Base-by-base conservation (phyloP, 1,140 invertebrate species). In the Wasmannia auropunctata region DNA sequence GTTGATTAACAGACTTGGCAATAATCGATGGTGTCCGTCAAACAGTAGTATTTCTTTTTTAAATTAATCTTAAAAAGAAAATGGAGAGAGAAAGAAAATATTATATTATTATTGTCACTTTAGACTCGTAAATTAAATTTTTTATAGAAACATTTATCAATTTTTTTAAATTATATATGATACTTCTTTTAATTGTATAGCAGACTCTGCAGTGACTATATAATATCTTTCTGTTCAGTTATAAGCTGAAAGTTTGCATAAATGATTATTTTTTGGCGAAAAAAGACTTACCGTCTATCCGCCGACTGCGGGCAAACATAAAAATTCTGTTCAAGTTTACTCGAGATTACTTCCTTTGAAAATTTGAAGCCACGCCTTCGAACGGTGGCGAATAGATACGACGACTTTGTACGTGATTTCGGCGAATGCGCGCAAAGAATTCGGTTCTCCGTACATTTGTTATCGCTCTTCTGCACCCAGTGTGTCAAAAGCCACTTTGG, bases 321-420 rank as follows among this genome's bases (percentile, higher is more conserved):
- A 58, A 51, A 58, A 81, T 81, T 81, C 51, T 28, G 19, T 31
- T 58, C 49, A 40, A 56, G 65, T 58, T 58, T 40, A 56, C 56
- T 40, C 65, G 37, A 54, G 49, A 43, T 56, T 60, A 77, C 58
- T 46, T 46, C 28, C 37, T 72, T 46, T 54, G 63, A 54, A 80
- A 81, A 81, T 69, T 81, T 58, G 19, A 56, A 56, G 65, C 49
- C 37, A 34, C 40, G 34, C 54, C 34, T 60, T 60, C 76, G 60
- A 56, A 37, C 31, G 22, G 46, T 10, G 31, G 43, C 43, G 60
- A 51, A 62, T 31, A 62, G 37, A 43, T 77, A 31, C 19, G 28
- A 80, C 43, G 40, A 19, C 43, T 28, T 69, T 69, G 62, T 80
- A 67, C 62, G 62, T 80, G 76, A 79, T 79, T 67, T 67, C 31